Conservation (phyloP, 37 sponge, comb jelly and placozoan genomes). For the Chondrosia reniformis region DNA sequence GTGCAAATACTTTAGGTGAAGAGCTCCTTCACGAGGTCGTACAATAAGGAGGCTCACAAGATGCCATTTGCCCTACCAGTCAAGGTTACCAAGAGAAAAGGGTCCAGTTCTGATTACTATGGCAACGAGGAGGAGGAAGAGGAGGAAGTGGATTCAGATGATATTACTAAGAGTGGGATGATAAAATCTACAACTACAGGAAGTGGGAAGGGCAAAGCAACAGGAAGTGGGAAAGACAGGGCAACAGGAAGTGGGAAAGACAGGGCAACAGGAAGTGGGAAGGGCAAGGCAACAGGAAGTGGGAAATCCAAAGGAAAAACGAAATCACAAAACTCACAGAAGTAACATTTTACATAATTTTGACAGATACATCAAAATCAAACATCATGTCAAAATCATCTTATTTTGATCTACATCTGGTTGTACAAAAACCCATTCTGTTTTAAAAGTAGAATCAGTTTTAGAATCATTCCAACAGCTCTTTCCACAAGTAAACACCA, state of each 20-base stretch:
- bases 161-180: not conserved
- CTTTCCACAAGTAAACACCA: slow-evolving; percentile 62
- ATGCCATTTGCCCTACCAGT: slow-evolving; percentile 1
- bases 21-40: slow-evolving; percentile 60
- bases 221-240: not conserved
- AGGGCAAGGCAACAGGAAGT: too few species aligned
- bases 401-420: slow-evolving; percentile 51
- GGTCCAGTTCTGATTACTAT: not conserved
- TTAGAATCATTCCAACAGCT: slow-evolving; percentile 67
- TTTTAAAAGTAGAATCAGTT: not conserved
- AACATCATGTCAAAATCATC: too few species aligned
- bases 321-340: too few species aligned
- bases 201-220: not conserved
- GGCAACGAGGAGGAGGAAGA: not conserved
- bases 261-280: not conserved
- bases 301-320: too few species aligned
- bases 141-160: not conserved
- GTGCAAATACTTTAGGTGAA: slow-evolving; percentile 67
- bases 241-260: not conserved
- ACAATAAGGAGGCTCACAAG: slow-evolving; percentile 40
- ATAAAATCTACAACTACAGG: not conserved
- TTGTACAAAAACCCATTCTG: slow-evolving; percentile 44
- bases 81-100: not conserved
- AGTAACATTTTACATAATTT: too few species aligned
- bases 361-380: too few species aligned